Evolutionary conservation across 2,797 vertebrate genomes (phyloP), one percentile per base, ranked within the genome.

Genomic region (Phrynocephalus guinanensis): DNA sequence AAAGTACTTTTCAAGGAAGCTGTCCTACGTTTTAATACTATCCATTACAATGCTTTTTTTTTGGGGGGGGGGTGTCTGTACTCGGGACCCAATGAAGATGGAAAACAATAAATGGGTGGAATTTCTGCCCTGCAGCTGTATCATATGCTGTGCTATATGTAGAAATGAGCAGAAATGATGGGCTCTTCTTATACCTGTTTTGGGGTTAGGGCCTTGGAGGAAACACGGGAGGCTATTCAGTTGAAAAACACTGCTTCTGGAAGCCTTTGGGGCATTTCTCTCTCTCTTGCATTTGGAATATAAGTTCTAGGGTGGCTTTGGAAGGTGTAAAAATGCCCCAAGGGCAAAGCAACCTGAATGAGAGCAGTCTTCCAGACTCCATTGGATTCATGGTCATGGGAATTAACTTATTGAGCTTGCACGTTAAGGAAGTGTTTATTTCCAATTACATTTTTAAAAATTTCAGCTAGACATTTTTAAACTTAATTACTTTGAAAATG

Each of bases 1-100:
- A 72, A 91, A 91, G 63, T 87, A 83, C 22, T 0, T 85, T 93
- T 72, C 83, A 86, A 91, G 86, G 84, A 91, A 93, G 86, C 38
- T 91, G 88, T 93, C 77, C 82, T 83, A n/a, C 9, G 6, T 67
- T 66, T 66, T 66, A 63, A 24, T 26, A 28, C 3, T 80, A 26
- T 5, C 56, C 26, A 38, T 80, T 68, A 50, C 30, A 44, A n/a
- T 20, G 5, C 48, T 11, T 6, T n/a, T n/a, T n/a, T n/a, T 52
- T 33, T 20, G 26, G 26, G 38, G 38, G n/a, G 38, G 38, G 38
- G 38, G 2, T 3, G 7, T 22, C 66, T 56, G 11, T n/a, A 68
- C 22, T 24, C 0, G 28, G 0, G 22, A 82, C 60, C 60, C 20
- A 67, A 44, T 28, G 7, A 30, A 33, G 6, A 85, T 26, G 50